These are phyloP conservation scores for Tortrix viridana DNA, from an alignment of 2,888 invertebrate genomes.

Conservation along the genomic window DNA sequence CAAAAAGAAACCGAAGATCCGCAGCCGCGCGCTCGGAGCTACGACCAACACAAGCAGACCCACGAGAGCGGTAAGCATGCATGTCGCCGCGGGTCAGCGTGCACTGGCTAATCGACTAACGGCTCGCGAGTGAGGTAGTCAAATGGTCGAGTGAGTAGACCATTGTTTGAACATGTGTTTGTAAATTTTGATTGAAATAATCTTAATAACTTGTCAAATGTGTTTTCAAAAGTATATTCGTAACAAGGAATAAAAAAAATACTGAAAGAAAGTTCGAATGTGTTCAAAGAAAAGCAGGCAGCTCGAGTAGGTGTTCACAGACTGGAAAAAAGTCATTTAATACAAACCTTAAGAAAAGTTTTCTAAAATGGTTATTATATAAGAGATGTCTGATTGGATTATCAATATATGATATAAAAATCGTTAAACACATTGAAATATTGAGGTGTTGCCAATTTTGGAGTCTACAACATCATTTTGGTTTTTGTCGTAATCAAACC, in stretches of 20 bases:
- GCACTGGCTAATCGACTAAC: constrained; percentile 47
- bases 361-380: too few species aligned
- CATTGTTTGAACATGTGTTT: neutral
- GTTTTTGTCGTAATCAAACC: constrained; percentile 20
- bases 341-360: too few species aligned
- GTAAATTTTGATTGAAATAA: neutral
- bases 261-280: constrained; percentile 12
- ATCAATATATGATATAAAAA: too few species aligned
- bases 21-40: constrained; percentile 76
- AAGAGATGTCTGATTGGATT: too few species aligned
- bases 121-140: constrained; percentile 23
- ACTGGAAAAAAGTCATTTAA: neutral
- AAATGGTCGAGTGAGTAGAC: neutral
- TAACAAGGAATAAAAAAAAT: neutral
- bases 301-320: neutral
- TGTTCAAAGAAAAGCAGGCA: constrained; percentile 26
- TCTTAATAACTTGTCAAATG: neutral
- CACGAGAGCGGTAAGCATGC: constrained; percentile 72
- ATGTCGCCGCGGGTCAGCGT: constrained; percentile 31
- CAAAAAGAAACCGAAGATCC: constrained; percentile 66
- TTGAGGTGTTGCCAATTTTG: neutral
- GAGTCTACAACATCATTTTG: constrained; percentile 18
- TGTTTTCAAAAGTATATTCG: too few species aligned
- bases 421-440: too few species aligned
- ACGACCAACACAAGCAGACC: constrained; percentile 78